Base-by-base conservation (phyloP, 2,797 vertebrate genomes). In the Otolemur crassicaudatus region DNA sequence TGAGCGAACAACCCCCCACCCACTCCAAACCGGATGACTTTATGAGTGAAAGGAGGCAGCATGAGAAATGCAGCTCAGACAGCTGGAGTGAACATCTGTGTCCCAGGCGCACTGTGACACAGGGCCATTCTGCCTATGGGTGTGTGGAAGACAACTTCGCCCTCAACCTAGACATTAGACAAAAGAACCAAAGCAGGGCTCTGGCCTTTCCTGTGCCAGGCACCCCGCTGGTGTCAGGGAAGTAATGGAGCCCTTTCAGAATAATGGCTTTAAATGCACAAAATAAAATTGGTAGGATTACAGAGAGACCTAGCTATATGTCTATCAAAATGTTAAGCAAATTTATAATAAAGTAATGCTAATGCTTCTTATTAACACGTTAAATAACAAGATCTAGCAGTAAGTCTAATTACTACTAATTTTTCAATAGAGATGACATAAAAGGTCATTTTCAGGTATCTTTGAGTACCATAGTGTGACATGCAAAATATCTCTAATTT, bases 381-480 rank as follows among this genome's bases (percentile, higher is more conserved):
- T 65, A 40, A 79, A 72, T 72, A 88, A 86, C 14, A 89, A 83
- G 80, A 67, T 69, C 69, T 67, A 87, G 61, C 40, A 94, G 40
- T 0, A 2, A 27, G 22, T 58, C 90, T 89, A 91, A 86, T 87
- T n/a, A 76, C 11, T 20, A 16, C 83, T 49, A 43, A 27, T 72
- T 83, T 88, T 91, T 61, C 85, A 88, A 34, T 22, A 87, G 37
- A 89, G 23, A 79, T 40, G 37, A 65, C 37, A 3, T 31, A 69
- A 86, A 94, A 70, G n/a, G 58, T 46, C 40, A 73, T 37, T 91
- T 82, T 82, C 72, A 76, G 37, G 23, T 76, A 85, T 53, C 77
- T 76, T 22, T 79, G 60, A 73, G 72, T 86, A 29, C 56, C 12
- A 3, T 20, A 63, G 58, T 49, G 31, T 72, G 82, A 76, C n/a